A percentile compares a stretch with the other conserved stretches of the same genome.
Evolutionary conservation across 2,888 invertebrate genomes (phyloP).

Genomic region (Bruchidius siliquastri): DNA sequence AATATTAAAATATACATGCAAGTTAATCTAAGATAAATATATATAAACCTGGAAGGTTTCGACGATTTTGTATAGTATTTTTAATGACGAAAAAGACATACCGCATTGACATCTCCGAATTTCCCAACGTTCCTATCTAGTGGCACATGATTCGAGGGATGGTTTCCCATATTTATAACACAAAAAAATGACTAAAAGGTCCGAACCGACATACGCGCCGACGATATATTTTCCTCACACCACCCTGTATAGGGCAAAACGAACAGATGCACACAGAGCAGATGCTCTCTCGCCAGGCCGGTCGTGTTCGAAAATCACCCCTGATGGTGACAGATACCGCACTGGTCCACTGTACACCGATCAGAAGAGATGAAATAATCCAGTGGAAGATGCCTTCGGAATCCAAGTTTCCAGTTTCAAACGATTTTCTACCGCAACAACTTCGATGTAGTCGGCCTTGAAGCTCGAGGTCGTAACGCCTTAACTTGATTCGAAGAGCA

Average conservation of each 20-base stretch:
- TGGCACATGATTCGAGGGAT: conserved; percentile 80
- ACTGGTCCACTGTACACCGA: conserved; percentile 1
- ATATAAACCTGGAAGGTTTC: too few species aligned
- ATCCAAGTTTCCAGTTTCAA: conserved; percentile 3
- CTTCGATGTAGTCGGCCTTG: conserved; percentile 15
- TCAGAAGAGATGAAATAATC: conserved; percentile 1
- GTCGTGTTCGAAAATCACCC: background rate
- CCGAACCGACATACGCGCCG: background rate
- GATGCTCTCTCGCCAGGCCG: background rate
- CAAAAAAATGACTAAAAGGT: background rate
- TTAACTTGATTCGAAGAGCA: conserved; percentile 5
- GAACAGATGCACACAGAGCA: background rate
- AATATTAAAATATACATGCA: too few species aligned
- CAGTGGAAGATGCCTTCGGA: conserved; percentile 4
- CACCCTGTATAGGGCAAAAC: conserved; percentile 2
- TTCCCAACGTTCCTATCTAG: conserved; percentile 61
- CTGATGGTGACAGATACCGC: background rate
- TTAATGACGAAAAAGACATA: conserved; percentile 30
- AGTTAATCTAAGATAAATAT: too few species aligned
- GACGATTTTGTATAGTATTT: too few species aligned
- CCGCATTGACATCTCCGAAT: conserved; percentile 46
- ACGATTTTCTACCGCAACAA: conserved; percentile 11
- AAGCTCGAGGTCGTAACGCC: conserved; percentile 8
- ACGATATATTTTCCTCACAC: conserved; percentile 3
- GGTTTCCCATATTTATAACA: conserved; percentile 64